These are phyloP conservation scores for Natrix natrix DNA, from an alignment of 2,797 vertebrate genomes.

Conservation along the genomic window DNA sequence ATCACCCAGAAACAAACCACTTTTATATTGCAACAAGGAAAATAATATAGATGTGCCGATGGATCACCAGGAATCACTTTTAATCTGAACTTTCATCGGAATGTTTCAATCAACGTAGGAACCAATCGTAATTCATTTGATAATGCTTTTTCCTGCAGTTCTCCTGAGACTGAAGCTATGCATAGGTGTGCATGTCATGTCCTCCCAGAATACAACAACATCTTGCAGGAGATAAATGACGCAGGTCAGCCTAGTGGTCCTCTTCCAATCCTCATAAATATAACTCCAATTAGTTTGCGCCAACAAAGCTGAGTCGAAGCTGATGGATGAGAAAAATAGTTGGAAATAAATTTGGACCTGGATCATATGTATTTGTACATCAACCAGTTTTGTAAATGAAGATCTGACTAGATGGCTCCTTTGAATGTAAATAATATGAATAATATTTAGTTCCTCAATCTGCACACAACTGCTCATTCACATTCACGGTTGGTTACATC, in stretches of 20 bases:
- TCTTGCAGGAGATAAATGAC: not conserved
- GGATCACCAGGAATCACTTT: not conserved
- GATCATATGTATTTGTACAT: not conserved
- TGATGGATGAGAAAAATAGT: slow-evolving; percentile 2
- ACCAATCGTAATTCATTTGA: not conserved
- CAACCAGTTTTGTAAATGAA: not conserved
- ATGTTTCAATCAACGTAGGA: not conserved
- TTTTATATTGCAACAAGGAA: not conserved
- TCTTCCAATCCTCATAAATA: not conserved
- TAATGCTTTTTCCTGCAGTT: not conserved
- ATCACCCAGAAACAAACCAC: not conserved
- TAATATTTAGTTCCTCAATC: not conserved
- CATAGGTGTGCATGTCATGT: not conserved
- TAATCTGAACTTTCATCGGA: not conserved
- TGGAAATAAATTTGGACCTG: not conserved
- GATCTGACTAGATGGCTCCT: not conserved
- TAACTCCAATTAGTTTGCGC: not conserved
- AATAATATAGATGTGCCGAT: not conserved
- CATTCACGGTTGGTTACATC: not conserved
- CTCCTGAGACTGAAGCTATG: not conserved
- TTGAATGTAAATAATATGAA: not conserved
- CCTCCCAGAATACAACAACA: not conserved
- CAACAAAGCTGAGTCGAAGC: not conserved
- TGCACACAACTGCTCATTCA: not conserved
- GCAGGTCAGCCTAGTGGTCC: not conserved